Evolutionary conservation across 2,888 invertebrate genomes (phyloP).

Genomic region (Nomada ferruginata): DNA sequence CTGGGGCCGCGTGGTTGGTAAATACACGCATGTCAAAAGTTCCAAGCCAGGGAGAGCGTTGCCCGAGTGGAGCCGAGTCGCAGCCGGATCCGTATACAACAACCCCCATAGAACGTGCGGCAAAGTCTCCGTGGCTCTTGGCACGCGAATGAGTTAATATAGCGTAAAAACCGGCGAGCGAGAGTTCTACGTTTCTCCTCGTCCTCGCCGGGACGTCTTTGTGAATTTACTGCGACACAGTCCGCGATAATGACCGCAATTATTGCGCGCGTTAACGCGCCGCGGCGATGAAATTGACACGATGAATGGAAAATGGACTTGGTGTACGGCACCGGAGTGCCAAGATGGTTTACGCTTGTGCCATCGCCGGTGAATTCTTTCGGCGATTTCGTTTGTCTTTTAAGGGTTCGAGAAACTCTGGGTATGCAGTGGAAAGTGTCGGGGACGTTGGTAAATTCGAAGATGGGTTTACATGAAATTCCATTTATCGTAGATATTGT

Average conservation of each 20-base stretch:
- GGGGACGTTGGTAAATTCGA: no score
- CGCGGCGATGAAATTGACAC: conserved; percentile 15
- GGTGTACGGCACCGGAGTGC: not conserved
- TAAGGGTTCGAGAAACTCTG: no score
- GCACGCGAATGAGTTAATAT: conserved; percentile 51
- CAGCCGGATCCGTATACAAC: not conserved
- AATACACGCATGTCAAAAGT: conserved; percentile 70
- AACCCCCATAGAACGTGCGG: conserved; percentile 22
- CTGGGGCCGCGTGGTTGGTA: conserved; percentile 59
- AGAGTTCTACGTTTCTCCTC: conserved; percentile 4
- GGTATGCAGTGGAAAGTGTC: no score
- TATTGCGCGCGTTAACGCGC: conserved; percentile 34
- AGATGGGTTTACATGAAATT: no score
- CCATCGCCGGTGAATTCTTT: not conserved
- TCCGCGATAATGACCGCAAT: conserved; percentile 43
- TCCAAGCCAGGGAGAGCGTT: conserved; percentile 26
- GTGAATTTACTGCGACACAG: conserved; percentile 29
- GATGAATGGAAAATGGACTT: conserved; percentile 28
- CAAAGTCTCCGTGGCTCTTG: conserved; percentile 29
- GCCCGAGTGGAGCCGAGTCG: conserved; percentile 20
- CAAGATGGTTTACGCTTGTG: not conserved
- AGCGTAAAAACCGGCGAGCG: conserved; percentile 31
- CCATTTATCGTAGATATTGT: no score
- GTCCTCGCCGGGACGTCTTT: conserved; percentile 23
- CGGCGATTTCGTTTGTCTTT: no score